Base-by-base conservation (phyloP, 2,797 vertebrate genomes). In the Geotrypetes seraphini region DNA sequence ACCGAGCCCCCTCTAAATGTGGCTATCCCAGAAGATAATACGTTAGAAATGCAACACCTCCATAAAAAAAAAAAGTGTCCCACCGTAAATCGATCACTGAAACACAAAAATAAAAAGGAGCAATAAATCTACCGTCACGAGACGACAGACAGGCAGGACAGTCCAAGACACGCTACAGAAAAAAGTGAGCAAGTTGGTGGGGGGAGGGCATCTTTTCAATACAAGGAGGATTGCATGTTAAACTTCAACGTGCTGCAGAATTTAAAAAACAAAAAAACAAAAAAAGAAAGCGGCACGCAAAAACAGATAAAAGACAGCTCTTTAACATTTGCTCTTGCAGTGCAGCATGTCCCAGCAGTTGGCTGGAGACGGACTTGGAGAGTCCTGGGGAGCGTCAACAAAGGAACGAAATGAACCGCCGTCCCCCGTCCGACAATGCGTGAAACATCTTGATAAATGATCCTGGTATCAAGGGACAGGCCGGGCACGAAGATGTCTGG, bases 401-500 rank as follows among this genome's bases (percentile, higher is more conserved):
- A 96, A 90, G 71, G 80, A 78, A 69, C 65, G 75, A 86, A 86
- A 88, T 78, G 84, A 88, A 87, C 81, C 80, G 62, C 60, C 36
- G 51, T 75, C 79, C 77, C 76, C 72, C 61, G 49, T 74, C 63
- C 54, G 75, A 83, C 85, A 75, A 75, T 71, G 71, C 80, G 75
- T 85, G 84, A 89, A 91, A 85, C 85, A 85, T 87, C 87, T 86
- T 88, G 87, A 94, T 90, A 85, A 88, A 89, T 88, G 86, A 89
- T 83, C 78, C 71, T 73, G 81, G 78, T 86, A 89, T 90, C 88
- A 88, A 73, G 85, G 85, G 83, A 53, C n/a, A n/a, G n/a, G n/a
- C n/a, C n/a, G n/a, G n/a, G n/a, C n/a, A n/a, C n/a, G n/a, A n/a
- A n/a, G n/a, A n/a, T n/a, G 68, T 77, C 74, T 78, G 69, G 64